phyloP scores from a whole-genome alignment of 2,888 invertebrate genomes.

The Philopedon plagiatum region DNA sequence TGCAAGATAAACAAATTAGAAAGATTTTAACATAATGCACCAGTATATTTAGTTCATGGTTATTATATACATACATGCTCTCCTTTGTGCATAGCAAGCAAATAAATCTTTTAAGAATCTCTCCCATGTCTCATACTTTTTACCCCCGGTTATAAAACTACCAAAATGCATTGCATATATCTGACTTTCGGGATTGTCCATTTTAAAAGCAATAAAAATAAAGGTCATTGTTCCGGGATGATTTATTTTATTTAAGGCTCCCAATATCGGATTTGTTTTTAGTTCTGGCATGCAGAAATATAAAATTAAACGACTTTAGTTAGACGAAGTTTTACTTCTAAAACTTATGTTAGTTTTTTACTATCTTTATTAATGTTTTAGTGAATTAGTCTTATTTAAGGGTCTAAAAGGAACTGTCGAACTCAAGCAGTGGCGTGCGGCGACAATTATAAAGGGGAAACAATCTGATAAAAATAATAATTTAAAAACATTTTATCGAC shows the following conservation, averaged over 20 bases:
- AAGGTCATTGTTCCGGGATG: conserved; percentile 43
- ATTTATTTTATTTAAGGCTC: conserved; percentile 35
- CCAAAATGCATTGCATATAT: conserved; percentile 31
- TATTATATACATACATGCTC: not conserved
- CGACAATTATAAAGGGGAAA: no score
- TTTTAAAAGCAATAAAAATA: conserved; percentile 42
- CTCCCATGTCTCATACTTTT: conserved; percentile 18
- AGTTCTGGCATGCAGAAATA: not conserved
- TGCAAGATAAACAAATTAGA: not conserved
- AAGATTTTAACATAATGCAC: not conserved
- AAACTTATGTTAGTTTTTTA: not conserved
- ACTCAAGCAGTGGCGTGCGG: no score
- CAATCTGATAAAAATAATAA: no score
- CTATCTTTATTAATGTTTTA: no score
- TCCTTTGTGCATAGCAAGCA: not conserved
- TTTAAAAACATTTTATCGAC: no score
- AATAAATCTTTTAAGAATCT: conserved; percentile 13
- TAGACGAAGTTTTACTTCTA: not conserved
- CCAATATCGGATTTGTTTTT: conserved; percentile 27
- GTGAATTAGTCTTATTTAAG: no score
- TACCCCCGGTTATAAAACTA: conserved; percentile 30
- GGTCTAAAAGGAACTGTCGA: no score
- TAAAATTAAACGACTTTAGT: not conserved
- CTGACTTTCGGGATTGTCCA: conserved; percentile 30
- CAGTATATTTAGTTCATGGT: not conserved